Percentiles rank a stretch among this genome's conserved stretches.
These are phyloP conservation scores for Petrophora chlorosata DNA, from an alignment of 2,888 invertebrate species.

Conservation along the genomic window DNA sequence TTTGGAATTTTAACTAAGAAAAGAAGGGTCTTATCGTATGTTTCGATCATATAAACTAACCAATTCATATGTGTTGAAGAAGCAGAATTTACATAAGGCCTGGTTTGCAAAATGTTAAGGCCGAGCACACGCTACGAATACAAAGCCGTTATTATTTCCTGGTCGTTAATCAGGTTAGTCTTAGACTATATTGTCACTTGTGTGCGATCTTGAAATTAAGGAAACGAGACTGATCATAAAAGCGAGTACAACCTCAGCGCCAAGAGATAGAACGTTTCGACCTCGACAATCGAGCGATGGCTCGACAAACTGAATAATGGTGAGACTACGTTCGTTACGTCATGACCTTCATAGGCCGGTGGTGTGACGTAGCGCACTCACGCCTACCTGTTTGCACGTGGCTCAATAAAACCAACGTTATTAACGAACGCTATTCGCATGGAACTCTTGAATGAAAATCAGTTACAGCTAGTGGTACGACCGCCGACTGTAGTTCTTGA, in stretches of 20 bases:
- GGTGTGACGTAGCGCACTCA: slow-evolving; percentile 70
- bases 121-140: slow-evolving; percentile 37
- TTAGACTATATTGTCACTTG: slow-evolving; percentile 43
- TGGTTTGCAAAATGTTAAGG: slow-evolving; percentile 47
- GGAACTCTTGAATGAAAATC: slow-evolving; percentile 37
- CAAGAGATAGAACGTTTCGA: slow-evolving; percentile 63
- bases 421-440: slow-evolving; percentile 46
- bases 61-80: slow-evolving; percentile 31
- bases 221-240: slow-evolving; percentile 58
- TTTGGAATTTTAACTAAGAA: slow-evolving; percentile 1
- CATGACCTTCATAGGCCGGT: slow-evolving; percentile 74
- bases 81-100: slow-evolving; percentile 41
- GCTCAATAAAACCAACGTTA: slow-evolving; percentile 55
- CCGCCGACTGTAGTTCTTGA: slow-evolving; percentile 27
- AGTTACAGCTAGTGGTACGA: slow-evolving; percentile 11
- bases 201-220: slow-evolving; percentile 51
- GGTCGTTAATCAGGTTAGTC: slow-evolving; percentile 51
- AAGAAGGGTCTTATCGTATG: slow-evolving; percentile 1
- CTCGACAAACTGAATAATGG: slow-evolving; percentile 71
- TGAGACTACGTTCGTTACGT: slow-evolving; percentile 69
- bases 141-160: slow-evolving; percentile 47
- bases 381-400: slow-evolving; percentile 72
- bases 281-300: slow-evolving; percentile 71
- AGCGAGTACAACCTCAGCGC: slow-evolving; percentile 59
- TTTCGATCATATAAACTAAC: slow-evolving; percentile 6